Conservation (phyloP, 1,140 invertebrate species). For the Monomorium pharaonis region DNA sequence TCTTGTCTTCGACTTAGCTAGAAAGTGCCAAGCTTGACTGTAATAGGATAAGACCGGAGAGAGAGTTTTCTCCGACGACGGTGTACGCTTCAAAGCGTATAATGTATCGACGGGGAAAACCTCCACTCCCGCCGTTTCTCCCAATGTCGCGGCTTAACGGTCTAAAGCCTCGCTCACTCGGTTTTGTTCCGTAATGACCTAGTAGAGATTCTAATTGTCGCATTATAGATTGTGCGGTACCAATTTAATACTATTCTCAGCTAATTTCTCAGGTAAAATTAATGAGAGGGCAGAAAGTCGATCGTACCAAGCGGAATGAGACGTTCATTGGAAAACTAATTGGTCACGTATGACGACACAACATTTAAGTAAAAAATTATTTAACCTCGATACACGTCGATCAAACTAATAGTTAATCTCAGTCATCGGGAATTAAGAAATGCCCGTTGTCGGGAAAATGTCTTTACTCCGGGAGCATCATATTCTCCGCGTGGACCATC, state of each 20-base stretch:
- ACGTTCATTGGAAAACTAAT: neutral
- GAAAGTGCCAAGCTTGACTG: slow-evolving; percentile 72
- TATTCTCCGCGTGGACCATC: neutral
- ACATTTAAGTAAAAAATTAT: neutral
- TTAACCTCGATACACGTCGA: neutral
- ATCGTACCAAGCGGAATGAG: neutral
- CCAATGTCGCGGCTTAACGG: slow-evolving; percentile 31
- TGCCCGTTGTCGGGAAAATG: neutral
- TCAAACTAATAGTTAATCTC: neutral
- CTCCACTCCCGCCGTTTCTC: slow-evolving; percentile 22
- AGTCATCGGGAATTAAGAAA: neutral
- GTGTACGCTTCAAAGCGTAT: slow-evolving; percentile 54
- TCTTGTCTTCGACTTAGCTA: slow-evolving; percentile 76
- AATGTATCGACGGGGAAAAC: slow-evolving; percentile 54
- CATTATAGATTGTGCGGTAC: slow-evolving; percentile 10
- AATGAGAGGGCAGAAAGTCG: neutral
- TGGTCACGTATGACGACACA: neutral
- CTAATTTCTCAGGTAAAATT: neutral
- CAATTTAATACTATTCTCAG: slow-evolving; percentile 1
- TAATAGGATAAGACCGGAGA: slow-evolving; percentile 73
- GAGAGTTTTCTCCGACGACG: slow-evolving; percentile 63
- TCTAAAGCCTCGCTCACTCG: slow-evolving; percentile 8
- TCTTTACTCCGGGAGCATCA: neutral
- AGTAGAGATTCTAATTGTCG: slow-evolving; percentile 36
- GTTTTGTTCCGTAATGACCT: slow-evolving; percentile 41